These are phyloP conservation scores for Melanchra persicariae DNA, from an alignment of 2,888 invertebrate species.

Conservation along the genomic window DNA sequence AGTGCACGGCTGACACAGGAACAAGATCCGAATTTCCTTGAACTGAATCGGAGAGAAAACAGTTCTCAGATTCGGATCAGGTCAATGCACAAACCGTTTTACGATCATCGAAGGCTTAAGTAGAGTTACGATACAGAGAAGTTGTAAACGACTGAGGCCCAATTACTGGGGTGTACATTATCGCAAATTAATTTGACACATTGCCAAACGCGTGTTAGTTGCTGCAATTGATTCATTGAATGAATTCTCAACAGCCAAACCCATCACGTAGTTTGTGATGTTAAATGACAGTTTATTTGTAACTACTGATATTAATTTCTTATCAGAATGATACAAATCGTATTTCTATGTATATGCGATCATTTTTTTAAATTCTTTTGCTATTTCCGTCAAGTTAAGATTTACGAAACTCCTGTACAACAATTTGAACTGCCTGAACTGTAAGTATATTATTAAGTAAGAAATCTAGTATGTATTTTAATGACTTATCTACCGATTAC, in stretches of 20 bases:
- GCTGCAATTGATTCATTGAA: not conserved
- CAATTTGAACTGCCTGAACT: too few species aligned
- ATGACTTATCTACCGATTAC: too few species aligned
- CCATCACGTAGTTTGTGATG: not conserved
- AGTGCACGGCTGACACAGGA: constrained; percentile 8
- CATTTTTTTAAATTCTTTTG: too few species aligned
- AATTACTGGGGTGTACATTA: not conserved
- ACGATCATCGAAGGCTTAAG: not conserved
- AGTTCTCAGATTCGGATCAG: not conserved
- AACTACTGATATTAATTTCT: too few species aligned
- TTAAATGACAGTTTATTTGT: not conserved
- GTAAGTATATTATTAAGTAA: too few species aligned
- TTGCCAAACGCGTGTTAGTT: not conserved
- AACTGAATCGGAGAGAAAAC: constrained; percentile 2
- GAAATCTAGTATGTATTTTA: too few species aligned
- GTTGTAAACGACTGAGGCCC: not conserved
- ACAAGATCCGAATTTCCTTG: constrained; percentile 8
- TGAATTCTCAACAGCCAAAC: not conserved
- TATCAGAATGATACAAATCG: too few species aligned
- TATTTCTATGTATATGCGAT: too few species aligned
- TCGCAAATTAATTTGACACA: not conserved
- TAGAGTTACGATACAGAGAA: constrained; percentile 2
- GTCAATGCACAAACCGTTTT: constrained; percentile 25
- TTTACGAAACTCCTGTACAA: too few species aligned
- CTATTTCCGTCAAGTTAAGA: too few species aligned